Base-by-base conservation (phyloP, 2,113 vertebrate species). In the Pelobates fuscus region DNA sequence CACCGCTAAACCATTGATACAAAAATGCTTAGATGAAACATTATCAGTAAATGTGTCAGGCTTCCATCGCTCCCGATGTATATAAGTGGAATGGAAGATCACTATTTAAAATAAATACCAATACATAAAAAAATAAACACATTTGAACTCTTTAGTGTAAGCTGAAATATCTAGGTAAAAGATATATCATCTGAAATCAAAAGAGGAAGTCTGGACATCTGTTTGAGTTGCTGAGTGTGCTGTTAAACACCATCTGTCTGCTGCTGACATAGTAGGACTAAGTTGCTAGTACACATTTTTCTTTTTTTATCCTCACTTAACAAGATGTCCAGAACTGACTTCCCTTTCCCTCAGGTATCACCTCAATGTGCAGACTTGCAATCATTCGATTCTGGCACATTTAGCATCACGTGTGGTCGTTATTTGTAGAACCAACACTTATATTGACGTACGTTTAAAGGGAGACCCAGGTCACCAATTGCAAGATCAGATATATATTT, bases 181-280 rank as follows among this genome's bases (percentile, higher is more conserved):
- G 32, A 37, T 37, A 11, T 49, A 21, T 54, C 46, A 59, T 23
- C 41, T 37, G 67, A 60, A 3, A 32, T 59, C 11, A 49, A 49
- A 49, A 52, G 70, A 52, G 59, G 70, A 71, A 71, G 70, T 71
- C 12, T 29, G 70, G 43, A 71, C 70, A 71, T 71, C 70, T 71
- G 69, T 7, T 37, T 30, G 24, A 7, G 7, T 8, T 58, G 67
- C 57, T 70, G 25, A 60, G 41, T 24, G n/a, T 25, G 32, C 43
- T 55, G 54, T 71, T 46, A 71, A 61, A 30, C 25, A 52, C 70
- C 70, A 71, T 71, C 70, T 71, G 58, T 27, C 43, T 43, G 32
- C 17, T 7, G 20, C 64, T 66, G 64, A 66, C 43, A 46, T 49
- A n/a, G 10, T 60, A 23, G 25, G 4, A 15, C 15, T 52, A 7